These are phyloP conservation scores for Pseudorhombus dupliciocellatus DNA, from an alignment of 2,113 vertebrate genomes.

Conservation along the genomic window DNA sequence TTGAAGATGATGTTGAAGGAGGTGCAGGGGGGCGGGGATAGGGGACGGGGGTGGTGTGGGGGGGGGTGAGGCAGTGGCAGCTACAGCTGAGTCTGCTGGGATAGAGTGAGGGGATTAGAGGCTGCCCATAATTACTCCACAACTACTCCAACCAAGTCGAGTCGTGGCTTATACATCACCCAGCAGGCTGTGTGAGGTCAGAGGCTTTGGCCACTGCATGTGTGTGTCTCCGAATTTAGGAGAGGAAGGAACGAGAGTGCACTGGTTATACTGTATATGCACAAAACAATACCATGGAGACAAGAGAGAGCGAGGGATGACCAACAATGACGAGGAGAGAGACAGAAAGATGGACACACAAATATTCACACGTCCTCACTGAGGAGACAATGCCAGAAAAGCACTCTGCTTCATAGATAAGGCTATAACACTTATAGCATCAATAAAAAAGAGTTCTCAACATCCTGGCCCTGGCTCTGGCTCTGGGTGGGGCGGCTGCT, in stretches of 20 bases:
- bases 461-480: conserved; percentile 15
- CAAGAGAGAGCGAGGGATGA: neutral
- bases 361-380: conserved; percentile 3
- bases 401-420: conserved; percentile 60
- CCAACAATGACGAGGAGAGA: conserved; percentile 15
- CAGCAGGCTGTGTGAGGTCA: conserved; percentile 45
- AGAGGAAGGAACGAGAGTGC: conserved; percentile 9
- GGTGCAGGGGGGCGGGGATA: conserved; percentile 10
- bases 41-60: conserved; percentile 35
- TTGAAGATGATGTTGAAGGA: neutral
- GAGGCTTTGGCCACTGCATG: conserved; percentile 19
- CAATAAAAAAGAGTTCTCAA: conserved; percentile 63
- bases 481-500: conserved; percentile 13
- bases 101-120: conserved; percentile 56
- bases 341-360: conserved; percentile 20
- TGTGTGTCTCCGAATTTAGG: neutral
- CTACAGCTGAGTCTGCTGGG: conserved; percentile 12
- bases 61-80: neutral
- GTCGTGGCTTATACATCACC: conserved; percentile 49
- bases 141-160: conserved; percentile 43
- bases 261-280: neutral
- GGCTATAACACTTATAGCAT: conserved; percentile 57
- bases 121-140: conserved; percentile 48
- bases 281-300: conserved; percentile 4
- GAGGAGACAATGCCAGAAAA: conserved; percentile 55